Evolutionary conservation across 2,113 vertebrate species (phyloP), one percentile per base, ranked within the genome.

Genomic region (Microcebus jonahi): DNA sequence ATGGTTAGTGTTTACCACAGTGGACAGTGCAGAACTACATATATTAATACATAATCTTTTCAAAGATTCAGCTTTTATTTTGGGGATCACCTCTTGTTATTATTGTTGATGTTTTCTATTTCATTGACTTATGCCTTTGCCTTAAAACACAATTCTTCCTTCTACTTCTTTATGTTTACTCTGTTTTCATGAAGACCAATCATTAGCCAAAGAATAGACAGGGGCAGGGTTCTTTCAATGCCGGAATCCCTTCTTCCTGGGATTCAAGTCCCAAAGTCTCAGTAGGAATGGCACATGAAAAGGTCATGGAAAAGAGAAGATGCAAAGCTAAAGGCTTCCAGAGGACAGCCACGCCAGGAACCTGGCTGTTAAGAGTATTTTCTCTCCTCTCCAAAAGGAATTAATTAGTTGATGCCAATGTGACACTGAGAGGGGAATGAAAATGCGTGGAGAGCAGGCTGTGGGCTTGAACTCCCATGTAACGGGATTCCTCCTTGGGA

Each of bases 401-500:
- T 79, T 34, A 95, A 82, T 79, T 34, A 36, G 68, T 68, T 93
- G 94, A 96, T 91, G 96, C 89, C 89, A 93, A 65, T 61, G 80
- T 93, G 97, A 96, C 89, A 87, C 34, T 61, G 71, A 88, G 95
- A 94, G 93, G 85, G 67, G 96, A 95, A 84, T 83, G 57, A 76
- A 91, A 95, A 93, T 95, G 89, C 79, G 4, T 75, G 73, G 95
- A 76, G 91, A 94, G 81, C 71, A 81, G 73, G 73, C 48, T 94
- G 87, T 92, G 55, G 97, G 76, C 57, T 73, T 87, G 95, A 96
- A 94, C 59, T 73, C 70, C 42, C 87, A 57, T 11, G 94, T 87
- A 97, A 93, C n/a, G 77, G 77, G 63, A 93, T 93, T 90, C 93
- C 31, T 94, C 83, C 97, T 77, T 82, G 94, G 96, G 96, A 91